Percentiles rank a stretch among this genome's conserved stretches.
These are phyloP conservation scores for Cololabis saira DNA, from an alignment of 2,113 vertebrate genomes.

Conservation along the genomic window DNA sequence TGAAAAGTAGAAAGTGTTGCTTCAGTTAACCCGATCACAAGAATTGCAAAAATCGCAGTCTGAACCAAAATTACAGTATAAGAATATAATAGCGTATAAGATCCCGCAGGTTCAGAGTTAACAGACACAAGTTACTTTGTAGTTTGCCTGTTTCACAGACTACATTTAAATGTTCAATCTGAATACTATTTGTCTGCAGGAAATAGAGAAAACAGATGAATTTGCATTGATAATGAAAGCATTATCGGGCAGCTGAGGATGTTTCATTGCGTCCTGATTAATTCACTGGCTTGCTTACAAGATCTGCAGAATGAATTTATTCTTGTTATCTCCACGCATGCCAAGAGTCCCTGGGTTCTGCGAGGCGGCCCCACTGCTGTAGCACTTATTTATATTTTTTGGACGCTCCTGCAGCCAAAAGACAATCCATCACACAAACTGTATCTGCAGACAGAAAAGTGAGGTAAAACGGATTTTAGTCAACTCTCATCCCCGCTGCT, in stretches of 20 bases:
- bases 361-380: slow-evolving; percentile 16
- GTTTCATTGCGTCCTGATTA: slow-evolving; percentile 43
- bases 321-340: slow-evolving; percentile 48
- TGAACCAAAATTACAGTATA: slow-evolving; percentile 9
- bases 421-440: slow-evolving; percentile 53
- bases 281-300: slow-evolving; percentile 54
- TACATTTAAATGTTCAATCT: slow-evolving; percentile 13
- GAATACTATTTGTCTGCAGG: slow-evolving; percentile 30
- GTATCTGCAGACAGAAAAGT: slow-evolving; percentile 60
- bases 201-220: slow-evolving; percentile 53
- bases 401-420: slow-evolving; percentile 37
- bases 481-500: slow-evolving; percentile 44
- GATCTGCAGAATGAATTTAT: slow-evolving; percentile 55
- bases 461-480: slow-evolving; percentile 42
- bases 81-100: no score
- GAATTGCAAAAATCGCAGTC: not conserved
- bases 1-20: not conserved
- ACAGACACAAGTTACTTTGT: slow-evolving; percentile 8
- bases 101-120: no score
- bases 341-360: slow-evolving; percentile 59
- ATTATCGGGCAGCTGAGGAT: slow-evolving; percentile 42
- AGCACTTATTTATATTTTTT: slow-evolving; percentile 62
- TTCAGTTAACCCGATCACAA: no score
- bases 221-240: slow-evolving; percentile 61
- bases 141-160: slow-evolving; percentile 19